Evolutionary conservation across 2,113 vertebrate genomes (phyloP), one percentile per base, ranked within the genome.

Genomic region (Paradoxurus hermaphroditus): DNA sequence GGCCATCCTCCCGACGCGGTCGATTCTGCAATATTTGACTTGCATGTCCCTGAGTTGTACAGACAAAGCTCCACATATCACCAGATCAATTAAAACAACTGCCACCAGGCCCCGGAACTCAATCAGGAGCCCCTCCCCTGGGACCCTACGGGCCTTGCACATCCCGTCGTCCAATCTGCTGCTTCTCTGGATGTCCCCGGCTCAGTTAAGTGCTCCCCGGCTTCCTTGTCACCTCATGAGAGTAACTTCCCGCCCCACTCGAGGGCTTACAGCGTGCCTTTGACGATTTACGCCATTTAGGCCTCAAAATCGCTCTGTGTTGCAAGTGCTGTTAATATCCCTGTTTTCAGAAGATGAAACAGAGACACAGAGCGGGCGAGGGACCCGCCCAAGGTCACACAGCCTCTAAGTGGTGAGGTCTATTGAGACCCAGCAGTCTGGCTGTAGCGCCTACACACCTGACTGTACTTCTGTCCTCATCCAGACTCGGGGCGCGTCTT

Each of bases 81-180:
- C 68, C 94, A 86, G 97, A 97, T 98, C 98, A 97, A 97, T 98
- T 97, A 97, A 97, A 97, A 97, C 97, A 97, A 97, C 98, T 97
- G 92, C 81, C 90, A 73, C 84, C 53, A 73, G 72, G 94, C 84
- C 90, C 78, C 1, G 0, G 81, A 51, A 97, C 96, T 97, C 90
- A 95, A 97, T 96, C 97, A 96, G 97, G 68, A 82, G 75, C 7
- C 73, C 73, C 49, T 91, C 73, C 97, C 65, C 3, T 3, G 86
- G 97, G 90, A 10, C 44, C 8, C 36, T 10, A 34, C 3, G 2
- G 12, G 65, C 8, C 56, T 23, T 1, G 27, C 36, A 75, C 53
- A 41, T 62, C 12, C 51, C 75, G 83, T 77, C 19, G 39, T 72
- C 39, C 53, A 70, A 75, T 27, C n/a, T 6, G 12, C 14, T 29